These are phyloP conservation scores for Lemur catta DNA, from an alignment of 2,797 vertebrate species.

Conservation along the genomic window DNA sequence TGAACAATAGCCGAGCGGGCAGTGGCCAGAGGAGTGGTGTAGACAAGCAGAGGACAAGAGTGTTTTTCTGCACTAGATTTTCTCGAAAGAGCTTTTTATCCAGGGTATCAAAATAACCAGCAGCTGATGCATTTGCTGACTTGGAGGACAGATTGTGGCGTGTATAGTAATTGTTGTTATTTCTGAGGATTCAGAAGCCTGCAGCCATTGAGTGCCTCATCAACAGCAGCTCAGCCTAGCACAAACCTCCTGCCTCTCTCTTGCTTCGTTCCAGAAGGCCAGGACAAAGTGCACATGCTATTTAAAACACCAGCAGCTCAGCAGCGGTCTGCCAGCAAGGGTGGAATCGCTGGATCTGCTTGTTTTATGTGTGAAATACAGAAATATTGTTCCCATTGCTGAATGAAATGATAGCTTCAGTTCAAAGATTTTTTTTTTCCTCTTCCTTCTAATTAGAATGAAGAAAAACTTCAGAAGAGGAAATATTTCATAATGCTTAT, in stretches of 20 bases:
- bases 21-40: conserved; percentile 23
- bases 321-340: background rate
- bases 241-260: conserved; percentile 45
- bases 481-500: background rate
- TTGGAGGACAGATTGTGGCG: conserved; percentile 59
- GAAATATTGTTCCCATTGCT: conserved; percentile 37
- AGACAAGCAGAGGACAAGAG: conserved; percentile 40
- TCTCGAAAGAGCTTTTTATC: conserved; percentile 77
- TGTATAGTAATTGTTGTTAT: conserved; percentile 70
- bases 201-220: conserved; percentile 62
- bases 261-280: conserved; percentile 25
- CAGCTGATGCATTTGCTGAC: conserved; percentile 74
- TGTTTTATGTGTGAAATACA: background rate
- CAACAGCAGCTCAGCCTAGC: conserved; percentile 45
- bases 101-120: conserved; percentile 77
- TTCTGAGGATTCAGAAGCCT: conserved; percentile 68
- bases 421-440: background rate
- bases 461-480: conserved; percentile 12
- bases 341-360: background rate
- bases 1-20: conserved; percentile 37
- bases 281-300: conserved; percentile 51
- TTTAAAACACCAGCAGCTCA: conserved; percentile 60
- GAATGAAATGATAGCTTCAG: background rate
- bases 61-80: conserved; percentile 68
- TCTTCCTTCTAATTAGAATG: background rate